Percentiles rank a stretch among this genome's conserved stretches.
Evolutionary conservation across 2,797 vertebrate species (phyloP).

Genomic region (Halcyon chelicuti): DNA sequence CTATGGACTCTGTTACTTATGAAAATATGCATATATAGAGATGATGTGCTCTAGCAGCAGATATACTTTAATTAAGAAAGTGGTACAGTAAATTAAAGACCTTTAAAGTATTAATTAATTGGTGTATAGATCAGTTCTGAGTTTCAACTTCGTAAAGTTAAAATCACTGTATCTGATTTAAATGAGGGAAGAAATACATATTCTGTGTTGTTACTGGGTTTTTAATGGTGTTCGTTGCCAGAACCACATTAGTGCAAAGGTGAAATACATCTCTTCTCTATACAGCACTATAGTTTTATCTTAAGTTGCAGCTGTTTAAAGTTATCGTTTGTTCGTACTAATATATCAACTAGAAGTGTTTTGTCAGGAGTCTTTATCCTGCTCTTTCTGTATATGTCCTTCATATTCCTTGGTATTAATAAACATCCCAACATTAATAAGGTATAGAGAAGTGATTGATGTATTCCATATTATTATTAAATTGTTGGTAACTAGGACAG

Average conservation of each 20-base stretch:
- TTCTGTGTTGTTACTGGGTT: neutral
- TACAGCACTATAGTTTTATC: neutral
- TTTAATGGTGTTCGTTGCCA: neutral
- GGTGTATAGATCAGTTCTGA: slow-evolving; percentile 74
- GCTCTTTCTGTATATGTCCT: slow-evolving; percentile 73
- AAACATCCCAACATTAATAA: slow-evolving; percentile 72
- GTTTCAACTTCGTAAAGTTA: slow-evolving; percentile 72
- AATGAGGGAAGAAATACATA: slow-evolving; percentile 26
- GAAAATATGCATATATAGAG: slow-evolving; percentile 84
- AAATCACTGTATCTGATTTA: slow-evolving; percentile 60
- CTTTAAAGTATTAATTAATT: slow-evolving; percentile 86
- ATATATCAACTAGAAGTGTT: slow-evolving; percentile 45
- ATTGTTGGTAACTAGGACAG: slow-evolving; percentile 76
- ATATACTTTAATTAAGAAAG: slow-evolving; percentile 87
- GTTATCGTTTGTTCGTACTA: neutral
- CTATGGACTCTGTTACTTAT: slow-evolving; percentile 84
- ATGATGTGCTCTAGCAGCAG: slow-evolving; percentile 77
- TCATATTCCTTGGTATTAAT: slow-evolving; percentile 74
- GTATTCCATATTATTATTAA: slow-evolving; percentile 76
- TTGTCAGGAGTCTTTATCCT: slow-evolving; percentile 50
- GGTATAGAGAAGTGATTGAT: slow-evolving; percentile 75
- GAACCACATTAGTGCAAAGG: neutral
- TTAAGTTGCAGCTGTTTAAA: neutral
- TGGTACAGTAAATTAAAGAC: slow-evolving; percentile 84
- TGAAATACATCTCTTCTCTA: neutral